Conservation (phyloP, 2,888 invertebrate genomes). For the Coenonympha arcania region DNA sequence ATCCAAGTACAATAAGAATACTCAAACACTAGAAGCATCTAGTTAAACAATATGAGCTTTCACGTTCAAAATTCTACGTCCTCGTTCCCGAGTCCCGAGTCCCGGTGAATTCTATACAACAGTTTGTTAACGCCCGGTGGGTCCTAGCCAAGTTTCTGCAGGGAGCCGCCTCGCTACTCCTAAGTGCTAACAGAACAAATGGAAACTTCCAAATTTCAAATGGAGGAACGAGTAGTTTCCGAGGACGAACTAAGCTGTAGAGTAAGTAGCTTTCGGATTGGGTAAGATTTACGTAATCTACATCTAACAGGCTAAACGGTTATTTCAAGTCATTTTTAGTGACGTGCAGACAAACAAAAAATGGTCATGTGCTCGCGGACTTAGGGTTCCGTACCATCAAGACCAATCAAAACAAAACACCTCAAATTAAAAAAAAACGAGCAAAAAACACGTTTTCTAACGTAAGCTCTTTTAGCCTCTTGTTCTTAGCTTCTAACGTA, state of each 20-base stretch:
- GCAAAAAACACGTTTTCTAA: too few relatives aligned
- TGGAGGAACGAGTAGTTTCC: neutral
- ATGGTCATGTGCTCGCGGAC: too few relatives aligned
- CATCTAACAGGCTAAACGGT: too few relatives aligned
- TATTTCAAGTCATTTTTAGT: too few relatives aligned
- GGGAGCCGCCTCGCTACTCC: neutral
- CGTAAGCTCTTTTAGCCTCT: too few relatives aligned
- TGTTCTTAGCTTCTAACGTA: too few relatives aligned
- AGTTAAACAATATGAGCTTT: neutral
- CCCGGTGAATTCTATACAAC: slow-evolving; percentile 2
- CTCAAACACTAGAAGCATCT: neutral
- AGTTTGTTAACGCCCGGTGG: slow-evolving; percentile 4
- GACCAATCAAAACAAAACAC: too few relatives aligned
- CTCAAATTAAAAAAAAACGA: too few relatives aligned
- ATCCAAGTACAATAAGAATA: neutral
- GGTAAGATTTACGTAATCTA: neutral
- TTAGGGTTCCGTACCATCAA: too few relatives aligned
- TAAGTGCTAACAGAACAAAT: slow-evolving; percentile 6
- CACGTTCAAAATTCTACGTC: neutral
- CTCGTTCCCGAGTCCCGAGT: neutral
- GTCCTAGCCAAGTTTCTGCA: neutral
- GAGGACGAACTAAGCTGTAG: neutral
- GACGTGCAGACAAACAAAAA: too few relatives aligned
- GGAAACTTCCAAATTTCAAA: slow-evolving; percentile 1
- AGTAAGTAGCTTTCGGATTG: neutral